Base-by-base conservation (phyloP, 2,888 invertebrate genomes). In the Drosophila putrida region DNA sequence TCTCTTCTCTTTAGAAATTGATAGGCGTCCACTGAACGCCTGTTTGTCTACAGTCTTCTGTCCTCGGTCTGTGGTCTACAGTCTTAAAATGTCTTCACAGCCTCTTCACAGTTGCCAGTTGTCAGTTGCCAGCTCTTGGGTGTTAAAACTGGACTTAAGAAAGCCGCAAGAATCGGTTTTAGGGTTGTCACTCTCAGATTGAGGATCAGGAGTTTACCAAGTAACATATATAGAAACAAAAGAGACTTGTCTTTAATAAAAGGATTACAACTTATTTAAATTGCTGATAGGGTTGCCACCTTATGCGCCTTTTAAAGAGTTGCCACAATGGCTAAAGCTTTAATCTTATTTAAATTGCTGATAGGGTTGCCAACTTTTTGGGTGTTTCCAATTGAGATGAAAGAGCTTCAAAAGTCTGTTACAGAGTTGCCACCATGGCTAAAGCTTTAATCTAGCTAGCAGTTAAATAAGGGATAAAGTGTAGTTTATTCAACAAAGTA, bases 1-100 rank as follows among this genome's bases (percentile, higher is more conserved):
- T 50, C 55, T 46, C 64, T 50, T 50, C 55, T 46, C 64, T 77
- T 57, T 57, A 71, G 65, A 73, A 78, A 75, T 78, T 67, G 75
- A 75, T 75, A 74, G 75, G 75, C 74, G 78, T 73, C 66, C 59
- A 43, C 28, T 31, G 46, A 54, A 49, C 54, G 73, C 39, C 55
- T 38, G 49, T 28, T 28, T 41, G 55, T 47, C 41, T 36, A 15
- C 11, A 25, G 15, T 72, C 20, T 20, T 3, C 20, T 2, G 2
- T 20, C 20, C 2, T 20, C 41, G 13, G 31, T 2, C 6, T 31
- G 6, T 1, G 6, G 20, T 20, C 20, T 20, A 3, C 20, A 20
- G 20, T 20, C 20, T 20, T 20, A 3, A 39, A 27, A 36, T 57
- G 33, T 27, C 36, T 36, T 46, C 55, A 33, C 46, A 11, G 53